These are phyloP conservation scores for Mastacembelus armatus DNA, from an alignment of 2,797 vertebrate genomes.

Conservation along the genomic window DNA sequence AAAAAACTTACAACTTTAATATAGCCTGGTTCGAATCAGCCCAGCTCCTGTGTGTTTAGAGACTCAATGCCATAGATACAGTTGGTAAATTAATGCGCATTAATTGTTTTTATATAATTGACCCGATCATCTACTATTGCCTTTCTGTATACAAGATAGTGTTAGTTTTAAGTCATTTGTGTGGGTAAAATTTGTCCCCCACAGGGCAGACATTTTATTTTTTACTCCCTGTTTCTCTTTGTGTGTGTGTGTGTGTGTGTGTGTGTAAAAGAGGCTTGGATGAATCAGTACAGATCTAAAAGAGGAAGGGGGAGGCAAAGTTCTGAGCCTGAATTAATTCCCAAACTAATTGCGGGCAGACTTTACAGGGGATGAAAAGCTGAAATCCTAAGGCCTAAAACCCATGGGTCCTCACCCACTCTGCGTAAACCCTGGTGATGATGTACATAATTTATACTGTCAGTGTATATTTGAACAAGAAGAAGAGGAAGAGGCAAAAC, in stretches of 20 bases:
- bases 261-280: constrained; percentile 46
- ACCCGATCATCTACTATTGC: not conserved
- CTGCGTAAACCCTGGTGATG: constrained; percentile 66
- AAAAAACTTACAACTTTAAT: too few species aligned
- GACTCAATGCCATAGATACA: constrained; percentile 4
- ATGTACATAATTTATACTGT: constrained; percentile 83
- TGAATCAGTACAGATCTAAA: constrained; percentile 64
- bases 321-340: constrained; percentile 80
- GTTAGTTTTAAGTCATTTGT: constrained; percentile 30
- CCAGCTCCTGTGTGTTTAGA: constrained; percentile 8
- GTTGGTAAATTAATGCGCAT: constrained; percentile 17
- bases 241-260: too few species aligned
- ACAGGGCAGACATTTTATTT: constrained; percentile 28
- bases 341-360: constrained; percentile 78
- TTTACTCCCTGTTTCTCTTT: constrained; percentile 3
- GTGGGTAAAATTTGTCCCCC: constrained; percentile 35
- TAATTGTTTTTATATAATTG: constrained; percentile 35
- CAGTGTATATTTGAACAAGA: constrained; percentile 72
- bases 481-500: constrained; percentile 66
- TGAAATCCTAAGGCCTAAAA: constrained; percentile 75
- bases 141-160: not conserved
- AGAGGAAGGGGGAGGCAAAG: constrained; percentile 57
- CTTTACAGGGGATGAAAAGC: constrained; percentile 77
- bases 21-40: too few species aligned
- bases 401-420: constrained; percentile 65